Base-by-base conservation (phyloP, 2,888 invertebrate genomes). In the Ochropleura plecta region DNA sequence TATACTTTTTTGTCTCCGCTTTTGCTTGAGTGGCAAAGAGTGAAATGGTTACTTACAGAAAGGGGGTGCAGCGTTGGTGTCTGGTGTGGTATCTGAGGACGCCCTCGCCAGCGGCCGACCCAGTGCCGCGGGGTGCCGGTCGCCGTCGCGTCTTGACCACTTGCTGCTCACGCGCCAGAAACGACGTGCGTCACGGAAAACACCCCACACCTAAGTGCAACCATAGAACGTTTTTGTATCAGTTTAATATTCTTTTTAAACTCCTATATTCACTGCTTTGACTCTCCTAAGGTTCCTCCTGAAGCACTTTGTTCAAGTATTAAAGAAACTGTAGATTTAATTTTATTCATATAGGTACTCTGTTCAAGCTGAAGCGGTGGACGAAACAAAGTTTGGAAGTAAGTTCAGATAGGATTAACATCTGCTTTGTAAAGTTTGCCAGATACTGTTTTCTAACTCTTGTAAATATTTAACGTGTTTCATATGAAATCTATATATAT, bases 141-240 rank as follows among this genome's bases (percentile, higher is more conserved):
- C 96, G 46, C 96, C 93, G 44, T 95, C 93, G 6, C 91, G 92
- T 70, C 97, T 97, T 42, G 97, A 97, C 92, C 97, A 97, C 91
- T 98, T 98, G 89, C 94, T 97, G 88, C 98, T 97, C 4, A 98
- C 97, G 12, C 98, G 97, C 98, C 98, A 98, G 92, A 98, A 98
- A 2, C 97, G 97, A 74, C 98, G 98, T 0, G 97, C 97, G 90
- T 98, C 98, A n/a, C 97, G 96, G 90, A 98, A 98, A 6, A 98
- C 98, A 12, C 97, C 96, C 95, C 97, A 97, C 3, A 98, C 98
- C 98, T 98, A 91, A 80, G 78, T 9, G 20, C 66, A n/a, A 51
- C 62, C 48, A 64, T n/a, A 62, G 6, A 42, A 42, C 12, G 2
- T 46, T 7, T 5, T 51, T 16, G 14, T 12, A 12, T 16, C 44